These are phyloP conservation scores for Glaucidium brasilianum DNA, from an alignment of 2,113 vertebrate genomes.

Conservation along the genomic window DNA sequence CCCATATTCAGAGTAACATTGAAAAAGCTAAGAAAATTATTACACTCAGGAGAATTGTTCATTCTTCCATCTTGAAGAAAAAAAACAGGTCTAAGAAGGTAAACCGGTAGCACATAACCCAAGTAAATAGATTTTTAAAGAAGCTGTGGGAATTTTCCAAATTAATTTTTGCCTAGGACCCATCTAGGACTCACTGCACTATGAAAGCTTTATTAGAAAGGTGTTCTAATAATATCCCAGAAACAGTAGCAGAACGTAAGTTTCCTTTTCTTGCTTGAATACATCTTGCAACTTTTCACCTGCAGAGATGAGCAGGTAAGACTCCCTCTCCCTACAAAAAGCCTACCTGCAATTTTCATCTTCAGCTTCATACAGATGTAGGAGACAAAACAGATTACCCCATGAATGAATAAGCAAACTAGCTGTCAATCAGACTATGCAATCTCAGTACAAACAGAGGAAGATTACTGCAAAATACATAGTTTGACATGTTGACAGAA, in stretches of 20 bases:
- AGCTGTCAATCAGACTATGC: slow-evolving; percentile 23
- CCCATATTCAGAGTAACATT: slow-evolving; percentile 7
- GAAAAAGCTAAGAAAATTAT: not conserved
- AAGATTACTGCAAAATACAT: slow-evolving; percentile 36
- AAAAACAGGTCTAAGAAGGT: not conserved
- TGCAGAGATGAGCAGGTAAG: not conserved
- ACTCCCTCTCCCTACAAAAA: not conserved
- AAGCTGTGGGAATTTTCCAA: not conserved
- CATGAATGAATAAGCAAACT: slow-evolving; percentile 32
- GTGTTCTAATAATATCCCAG: not conserved
- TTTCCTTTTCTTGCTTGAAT: not conserved
- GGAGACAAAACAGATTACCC: slow-evolving; percentile 47
- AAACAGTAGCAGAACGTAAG: not conserved
- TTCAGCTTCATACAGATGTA: not conserved
- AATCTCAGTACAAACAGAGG: slow-evolving; percentile 27
- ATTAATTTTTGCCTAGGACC: not conserved
- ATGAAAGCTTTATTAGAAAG: not conserved
- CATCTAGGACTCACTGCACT: not conserved
- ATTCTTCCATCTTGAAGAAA: not conserved
- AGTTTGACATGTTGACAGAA: slow-evolving; percentile 11
- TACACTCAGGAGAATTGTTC: not conserved
- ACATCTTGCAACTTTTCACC: not conserved
- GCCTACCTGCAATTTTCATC: slow-evolving; percentile 20
- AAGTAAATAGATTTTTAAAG: slow-evolving; percentile 5
- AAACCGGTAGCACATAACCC: not conserved